Percentiles rank a stretch among this genome's conserved stretches.
Evolutionary conservation across 1,140 invertebrate species (phyloP).

Genomic region (Andricus grossulariae): DNA sequence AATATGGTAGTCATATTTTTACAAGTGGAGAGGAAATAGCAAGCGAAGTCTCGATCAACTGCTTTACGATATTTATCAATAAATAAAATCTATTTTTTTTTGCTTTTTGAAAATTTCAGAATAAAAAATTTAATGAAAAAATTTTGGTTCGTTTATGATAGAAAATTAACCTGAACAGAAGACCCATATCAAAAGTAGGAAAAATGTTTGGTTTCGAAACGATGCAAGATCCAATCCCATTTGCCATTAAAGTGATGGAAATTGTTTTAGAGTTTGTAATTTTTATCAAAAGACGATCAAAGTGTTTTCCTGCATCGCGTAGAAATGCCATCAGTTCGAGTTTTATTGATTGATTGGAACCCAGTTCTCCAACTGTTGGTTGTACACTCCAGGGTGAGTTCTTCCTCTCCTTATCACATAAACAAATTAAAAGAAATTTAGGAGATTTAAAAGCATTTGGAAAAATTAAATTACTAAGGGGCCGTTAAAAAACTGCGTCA

Average conservation of each 20-base stretch:
- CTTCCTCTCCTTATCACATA: conserved; percentile 46
- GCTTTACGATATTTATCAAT: too few species aligned
- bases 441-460: too few species aligned
- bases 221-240: conserved; percentile 69
- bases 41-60: too few species aligned
- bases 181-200: conserved; percentile 70
- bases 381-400: conserved; percentile 50
- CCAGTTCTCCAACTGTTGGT: conserved; percentile 48
- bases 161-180: conserved; percentile 59
- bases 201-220: conserved; percentile 67
- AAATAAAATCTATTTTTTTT: too few species aligned
- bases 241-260: conserved; percentile 52
- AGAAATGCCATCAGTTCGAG: conserved; percentile 61
- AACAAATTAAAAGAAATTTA: conserved; percentile 35
- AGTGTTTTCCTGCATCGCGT: conserved; percentile 62
- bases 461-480: too few species aligned
- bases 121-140: too few species aligned
- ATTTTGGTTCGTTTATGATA: background rate
- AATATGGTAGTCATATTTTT: background rate
- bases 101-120: background rate
- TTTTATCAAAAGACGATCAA: conserved; percentile 58
- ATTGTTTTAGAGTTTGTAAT: conserved; percentile 58
- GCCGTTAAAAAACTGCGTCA: too few species aligned
- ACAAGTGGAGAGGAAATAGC: background rate
- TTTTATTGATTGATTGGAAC: conserved; percentile 49